Evolutionary conservation across 2,888 invertebrate species (phyloP).

Genomic region (Tanaodytes sp.): DNA sequence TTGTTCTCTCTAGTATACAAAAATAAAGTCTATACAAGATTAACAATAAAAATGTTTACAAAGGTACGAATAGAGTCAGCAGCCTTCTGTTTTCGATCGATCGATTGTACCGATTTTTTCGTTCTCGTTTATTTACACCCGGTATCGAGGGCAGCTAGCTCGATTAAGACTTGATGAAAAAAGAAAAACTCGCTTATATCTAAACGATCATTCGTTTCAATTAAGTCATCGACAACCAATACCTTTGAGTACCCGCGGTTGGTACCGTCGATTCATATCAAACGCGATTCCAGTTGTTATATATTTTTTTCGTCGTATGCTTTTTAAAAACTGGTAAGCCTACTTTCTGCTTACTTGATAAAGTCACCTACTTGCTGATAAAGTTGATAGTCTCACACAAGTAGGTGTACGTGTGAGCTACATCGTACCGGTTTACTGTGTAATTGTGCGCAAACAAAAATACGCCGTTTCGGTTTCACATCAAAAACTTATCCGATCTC

Average conservation of each 20-base stretch:
- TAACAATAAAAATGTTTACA: slow-evolving; percentile 62
- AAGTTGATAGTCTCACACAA: slow-evolving; percentile 65
- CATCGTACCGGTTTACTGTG: slow-evolving; percentile 64
- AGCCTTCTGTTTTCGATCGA: neutral
- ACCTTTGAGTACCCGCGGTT: slow-evolving; percentile 15
- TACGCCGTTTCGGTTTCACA: slow-evolving; percentile 39
- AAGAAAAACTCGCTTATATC: slow-evolving; percentile 23
- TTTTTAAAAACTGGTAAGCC: neutral
- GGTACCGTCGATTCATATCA: slow-evolving; percentile 19
- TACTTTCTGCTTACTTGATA: neutral
- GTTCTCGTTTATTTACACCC: too few species aligned
- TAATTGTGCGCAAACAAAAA: slow-evolving; percentile 38
- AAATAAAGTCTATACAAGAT: slow-evolving; percentile 66
- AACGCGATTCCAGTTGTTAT: slow-evolving; percentile 8
- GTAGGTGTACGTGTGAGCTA: slow-evolving; percentile 67
- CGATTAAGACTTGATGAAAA: neutral
- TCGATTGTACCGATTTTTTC: too few species aligned
- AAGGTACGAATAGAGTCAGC: slow-evolving; percentile 56
- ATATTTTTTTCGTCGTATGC: slow-evolving; percentile 12
- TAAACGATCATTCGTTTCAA: slow-evolving; percentile 25
- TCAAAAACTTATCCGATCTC: slow-evolving; percentile 19
- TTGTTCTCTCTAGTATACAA: slow-evolving; percentile 60
- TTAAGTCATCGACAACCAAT: slow-evolving; percentile 28
- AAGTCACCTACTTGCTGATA: slow-evolving; percentile 65
- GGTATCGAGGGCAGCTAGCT: too few species aligned